Conservation (phyloP, 92 coral and sea anemone genomes). For the Plumapathes pennacea region DNA sequence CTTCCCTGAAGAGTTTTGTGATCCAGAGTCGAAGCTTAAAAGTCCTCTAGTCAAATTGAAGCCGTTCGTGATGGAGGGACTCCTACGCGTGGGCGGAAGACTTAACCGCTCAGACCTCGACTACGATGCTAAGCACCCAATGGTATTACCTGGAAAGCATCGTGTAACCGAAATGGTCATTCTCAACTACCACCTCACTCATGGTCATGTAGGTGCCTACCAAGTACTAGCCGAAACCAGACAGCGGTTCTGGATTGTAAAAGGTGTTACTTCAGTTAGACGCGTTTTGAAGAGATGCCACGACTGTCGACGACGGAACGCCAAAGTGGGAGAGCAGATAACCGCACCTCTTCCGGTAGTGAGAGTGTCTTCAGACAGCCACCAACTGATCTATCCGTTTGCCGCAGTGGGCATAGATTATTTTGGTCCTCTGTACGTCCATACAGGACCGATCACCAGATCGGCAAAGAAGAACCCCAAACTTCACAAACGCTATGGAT, state of each 20-base stretch:
- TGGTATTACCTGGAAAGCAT: slow-evolving; percentile 43
- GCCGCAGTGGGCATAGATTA: slow-evolving; percentile 42
- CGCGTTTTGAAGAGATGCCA: slow-evolving; percentile 43
- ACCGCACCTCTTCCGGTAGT: slow-evolving; percentile 48
- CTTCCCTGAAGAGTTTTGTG: slow-evolving; percentile 16
- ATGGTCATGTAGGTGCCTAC: slow-evolving; percentile 59
- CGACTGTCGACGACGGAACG: slow-evolving; percentile 42
- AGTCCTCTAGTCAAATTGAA: slow-evolving; percentile 14
- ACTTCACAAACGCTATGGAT: slow-evolving; percentile 26
- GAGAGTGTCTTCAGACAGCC: slow-evolving; percentile 32
- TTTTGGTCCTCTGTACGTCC: slow-evolving; percentile 53
- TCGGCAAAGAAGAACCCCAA: slow-evolving; percentile 39
- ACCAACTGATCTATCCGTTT: slow-evolving; percentile 37
- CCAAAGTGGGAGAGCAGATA: slow-evolving; percentile 42
- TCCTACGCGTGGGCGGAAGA: slow-evolving; percentile 47
- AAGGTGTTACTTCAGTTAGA: slow-evolving; percentile 40
- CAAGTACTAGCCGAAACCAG: slow-evolving; percentile 53
- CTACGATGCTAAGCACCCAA: slow-evolving; percentile 48
- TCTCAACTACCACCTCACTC: slow-evolving; percentile 32
- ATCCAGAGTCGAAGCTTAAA: neutral
- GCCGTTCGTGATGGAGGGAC: slow-evolving; percentile 34
- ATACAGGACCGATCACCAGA: slow-evolving; percentile 39
- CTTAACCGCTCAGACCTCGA: slow-evolving; percentile 16
- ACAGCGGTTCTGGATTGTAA: slow-evolving; percentile 55
- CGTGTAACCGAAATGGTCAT: slow-evolving; percentile 44